These are phyloP conservation scores for Halotydeus destructor DNA, from an alignment of 1,140 invertebrate species.

Conservation along the genomic window DNA sequence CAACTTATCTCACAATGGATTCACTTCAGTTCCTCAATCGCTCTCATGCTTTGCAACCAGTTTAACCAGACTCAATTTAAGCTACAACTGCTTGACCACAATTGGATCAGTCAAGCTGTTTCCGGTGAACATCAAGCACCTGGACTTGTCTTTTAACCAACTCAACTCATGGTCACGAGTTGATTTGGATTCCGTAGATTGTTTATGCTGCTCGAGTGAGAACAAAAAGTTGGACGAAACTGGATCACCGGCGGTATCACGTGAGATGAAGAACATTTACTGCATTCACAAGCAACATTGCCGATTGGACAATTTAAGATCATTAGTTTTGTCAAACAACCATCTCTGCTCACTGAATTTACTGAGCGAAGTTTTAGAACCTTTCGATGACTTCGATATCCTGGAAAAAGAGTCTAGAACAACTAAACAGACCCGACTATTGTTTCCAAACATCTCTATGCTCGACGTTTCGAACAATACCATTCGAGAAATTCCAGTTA, in stretches of 20 bases:
- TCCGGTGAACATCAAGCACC: slow-evolving; percentile 61
- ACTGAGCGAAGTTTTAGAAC: slow-evolving; percentile 39
- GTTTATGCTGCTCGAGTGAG: not conserved
- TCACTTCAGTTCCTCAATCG: slow-evolving; percentile 59
- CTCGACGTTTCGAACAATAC: slow-evolving; percentile 79
- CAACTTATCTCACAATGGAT: slow-evolving; percentile 76
- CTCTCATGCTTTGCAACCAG: slow-evolving; percentile 67
- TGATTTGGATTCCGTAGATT: not conserved
- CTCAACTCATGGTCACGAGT: slow-evolving; percentile 53
- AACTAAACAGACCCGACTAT: slow-evolving; percentile 29
- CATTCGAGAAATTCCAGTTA: slow-evolving; percentile 51
- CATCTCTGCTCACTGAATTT: slow-evolving; percentile 49
- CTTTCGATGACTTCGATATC: not conserved
- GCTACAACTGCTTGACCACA: slow-evolving; percentile 45
- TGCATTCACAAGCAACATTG: slow-evolving; percentile 63
- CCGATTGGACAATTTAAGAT: slow-evolving; percentile 52
- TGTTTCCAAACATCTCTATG: slow-evolving; percentile 86
- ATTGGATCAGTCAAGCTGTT: slow-evolving; percentile 77
- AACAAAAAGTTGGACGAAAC: not conserved
- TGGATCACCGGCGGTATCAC: not conserved
- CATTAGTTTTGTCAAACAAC: slow-evolving; percentile 67
- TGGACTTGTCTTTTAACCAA: slow-evolving; percentile 81
- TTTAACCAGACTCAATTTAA: slow-evolving; percentile 65
- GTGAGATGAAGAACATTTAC: not conserved
- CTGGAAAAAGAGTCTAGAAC: not conserved